Evolutionary conservation across 2,113 vertebrate genomes (phyloP).

Genomic region (Varanus salvator): DNA sequence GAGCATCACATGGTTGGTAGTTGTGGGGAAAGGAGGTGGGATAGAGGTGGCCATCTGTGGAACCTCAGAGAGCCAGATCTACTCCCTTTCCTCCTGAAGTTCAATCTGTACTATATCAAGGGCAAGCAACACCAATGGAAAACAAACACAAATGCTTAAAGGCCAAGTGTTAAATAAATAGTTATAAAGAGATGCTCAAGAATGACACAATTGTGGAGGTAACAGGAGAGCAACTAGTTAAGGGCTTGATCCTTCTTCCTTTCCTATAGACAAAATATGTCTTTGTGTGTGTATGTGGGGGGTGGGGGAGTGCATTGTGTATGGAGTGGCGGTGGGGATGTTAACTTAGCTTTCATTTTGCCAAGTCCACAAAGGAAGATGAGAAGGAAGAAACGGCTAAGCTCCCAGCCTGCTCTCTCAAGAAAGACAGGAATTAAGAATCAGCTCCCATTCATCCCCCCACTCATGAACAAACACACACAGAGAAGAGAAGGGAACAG

Average conservation of each 20-base stretch:
- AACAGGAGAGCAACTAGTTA: background rate
- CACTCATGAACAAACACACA: background rate
- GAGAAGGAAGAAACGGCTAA: background rate
- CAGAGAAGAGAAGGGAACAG: background rate
- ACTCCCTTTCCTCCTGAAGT: too few relatives aligned
- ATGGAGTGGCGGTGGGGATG: background rate
- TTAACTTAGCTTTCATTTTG: background rate
- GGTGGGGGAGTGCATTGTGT: too few relatives aligned
- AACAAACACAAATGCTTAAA: background rate
- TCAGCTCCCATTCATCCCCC: background rate
- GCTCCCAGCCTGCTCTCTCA: background rate
- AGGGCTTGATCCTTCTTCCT: background rate
- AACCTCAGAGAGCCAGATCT: too few relatives aligned
- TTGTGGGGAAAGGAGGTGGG: too few relatives aligned
- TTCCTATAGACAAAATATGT: too few relatives aligned
- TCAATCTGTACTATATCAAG: too few relatives aligned
- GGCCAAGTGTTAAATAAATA: background rate
- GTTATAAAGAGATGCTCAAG: background rate
- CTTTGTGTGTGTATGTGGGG: too few relatives aligned
- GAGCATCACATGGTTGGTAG: too few relatives aligned
- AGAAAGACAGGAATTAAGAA: background rate
- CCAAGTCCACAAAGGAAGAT: background rate
- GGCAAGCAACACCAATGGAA: background rate
- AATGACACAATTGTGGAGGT: background rate
- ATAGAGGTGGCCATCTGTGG: too few relatives aligned